Conservation (phyloP, 2,113 vertebrate species). For the Mormyrus lacerda region DNA sequence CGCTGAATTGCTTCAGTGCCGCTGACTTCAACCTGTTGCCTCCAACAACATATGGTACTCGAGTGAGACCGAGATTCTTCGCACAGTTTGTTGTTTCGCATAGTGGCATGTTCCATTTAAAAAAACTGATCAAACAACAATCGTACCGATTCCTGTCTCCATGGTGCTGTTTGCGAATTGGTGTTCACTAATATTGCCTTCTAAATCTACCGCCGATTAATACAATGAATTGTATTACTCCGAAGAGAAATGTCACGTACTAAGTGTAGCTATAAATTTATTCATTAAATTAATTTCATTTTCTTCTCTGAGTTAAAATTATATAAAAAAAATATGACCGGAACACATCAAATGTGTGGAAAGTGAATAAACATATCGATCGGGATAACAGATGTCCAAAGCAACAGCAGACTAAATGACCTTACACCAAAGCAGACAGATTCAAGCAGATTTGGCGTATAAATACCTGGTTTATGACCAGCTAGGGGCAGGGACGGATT, state of each 20-base stretch:
- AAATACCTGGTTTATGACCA: conserved; percentile 52
- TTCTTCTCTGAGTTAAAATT: not conserved
- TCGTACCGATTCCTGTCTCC: not conserved
- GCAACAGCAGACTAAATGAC: not conserved
- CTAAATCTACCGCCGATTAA: not conserved
- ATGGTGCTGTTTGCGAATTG: not conserved
- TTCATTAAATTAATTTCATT: not conserved
- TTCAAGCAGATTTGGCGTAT: conserved; percentile 39
- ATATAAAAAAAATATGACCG: not conserved
- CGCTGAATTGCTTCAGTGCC: conserved; percentile 18
- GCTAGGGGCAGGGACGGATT: too few relatives aligned
- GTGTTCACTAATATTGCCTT: not conserved
- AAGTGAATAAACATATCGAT: not conserved
- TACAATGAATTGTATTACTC: not conserved
- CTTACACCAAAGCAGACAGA: not conserved
- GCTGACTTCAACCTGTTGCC: conserved; percentile 16
- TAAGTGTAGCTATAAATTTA: not conserved
- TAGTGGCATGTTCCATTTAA: not conserved
- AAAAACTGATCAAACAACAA: conserved; percentile 9
- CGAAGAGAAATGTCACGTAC: not conserved
- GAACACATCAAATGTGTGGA: not conserved
- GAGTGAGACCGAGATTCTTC: conserved; percentile 4
- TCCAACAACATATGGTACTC: conserved; percentile 27
- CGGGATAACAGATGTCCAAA: not conserved
- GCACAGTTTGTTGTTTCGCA: conserved; percentile 11